phyloP scores from a whole-genome alignment of 1,140 invertebrate genomes.

The Belonocnema kinseyi region DNA sequence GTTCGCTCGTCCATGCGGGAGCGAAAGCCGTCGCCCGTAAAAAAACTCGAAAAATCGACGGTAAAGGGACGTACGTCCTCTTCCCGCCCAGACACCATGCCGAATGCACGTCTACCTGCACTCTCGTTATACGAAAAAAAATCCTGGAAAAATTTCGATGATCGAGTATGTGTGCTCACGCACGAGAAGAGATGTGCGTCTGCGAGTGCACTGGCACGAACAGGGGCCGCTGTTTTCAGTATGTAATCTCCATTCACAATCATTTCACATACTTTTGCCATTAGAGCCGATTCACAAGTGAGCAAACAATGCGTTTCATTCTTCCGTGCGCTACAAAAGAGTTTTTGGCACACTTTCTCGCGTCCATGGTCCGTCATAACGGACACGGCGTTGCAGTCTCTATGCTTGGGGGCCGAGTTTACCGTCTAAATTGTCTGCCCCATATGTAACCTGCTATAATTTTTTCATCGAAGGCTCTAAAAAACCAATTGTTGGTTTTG shows the following conservation, averaged over 20 bases:
- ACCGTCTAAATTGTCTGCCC: background rate
- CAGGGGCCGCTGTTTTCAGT: slow-evolving; percentile 62
- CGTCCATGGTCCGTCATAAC: slow-evolving; percentile 32
- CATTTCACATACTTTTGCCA: slow-evolving; percentile 75
- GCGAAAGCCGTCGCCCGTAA: slow-evolving; percentile 71
- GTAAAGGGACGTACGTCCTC: slow-evolving; percentile 56
- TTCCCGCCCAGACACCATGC: slow-evolving; percentile 37
- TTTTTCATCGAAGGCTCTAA: background rate
- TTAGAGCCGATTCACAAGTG: slow-evolving; percentile 72
- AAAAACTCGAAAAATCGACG: slow-evolving; percentile 64
- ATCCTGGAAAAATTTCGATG: slow-evolving; percentile 61
- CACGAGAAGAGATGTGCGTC: slow-evolving; percentile 32
- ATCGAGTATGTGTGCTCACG: slow-evolving; percentile 51
- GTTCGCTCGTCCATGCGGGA: slow-evolving; percentile 61
- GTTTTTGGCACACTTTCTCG: slow-evolving; percentile 67
- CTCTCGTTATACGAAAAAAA: slow-evolving; percentile 63
- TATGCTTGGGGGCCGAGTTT: background rate
- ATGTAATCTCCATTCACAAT: slow-evolving; percentile 74
- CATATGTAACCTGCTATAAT: background rate
- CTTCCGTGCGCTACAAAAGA: slow-evolving; percentile 65
- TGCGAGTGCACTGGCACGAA: slow-evolving; percentile 45
- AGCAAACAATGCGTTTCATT: slow-evolving; percentile 69
- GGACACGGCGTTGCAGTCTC: background rate
- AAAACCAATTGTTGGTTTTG: background rate
- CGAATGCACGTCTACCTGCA: slow-evolving; percentile 57